These are phyloP conservation scores for Rhadina sibilatrix DNA, from an alignment of 2,113 vertebrate species.

Conservation along the genomic window DNA sequence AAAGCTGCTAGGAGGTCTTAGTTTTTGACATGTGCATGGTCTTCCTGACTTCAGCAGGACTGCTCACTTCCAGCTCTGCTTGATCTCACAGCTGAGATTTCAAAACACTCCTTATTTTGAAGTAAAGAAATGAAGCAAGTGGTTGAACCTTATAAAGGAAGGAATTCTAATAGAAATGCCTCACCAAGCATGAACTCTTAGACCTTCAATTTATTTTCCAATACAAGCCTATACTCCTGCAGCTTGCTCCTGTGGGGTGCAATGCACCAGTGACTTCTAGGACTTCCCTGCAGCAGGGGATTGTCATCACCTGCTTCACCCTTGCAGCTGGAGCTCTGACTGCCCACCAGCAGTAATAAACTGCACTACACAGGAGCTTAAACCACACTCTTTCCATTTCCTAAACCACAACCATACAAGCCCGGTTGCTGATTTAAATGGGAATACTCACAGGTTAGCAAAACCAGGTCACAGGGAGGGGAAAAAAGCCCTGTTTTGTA, in stretches of 20 bases:
- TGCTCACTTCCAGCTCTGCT: neutral
- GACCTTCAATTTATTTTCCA: slow-evolving; percentile 1
- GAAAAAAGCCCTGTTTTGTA: neutral
- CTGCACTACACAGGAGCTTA: neutral
- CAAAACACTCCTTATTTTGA: neutral
- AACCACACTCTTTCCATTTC: neutral
- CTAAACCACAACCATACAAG: neutral
- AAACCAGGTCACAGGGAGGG: slow-evolving; percentile 17
- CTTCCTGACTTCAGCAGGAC: neutral
- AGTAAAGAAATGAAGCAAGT: neutral
- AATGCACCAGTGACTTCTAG: neutral
- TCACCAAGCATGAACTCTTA: neutral
- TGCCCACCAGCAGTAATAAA: neutral
- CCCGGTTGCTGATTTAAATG: neutral
- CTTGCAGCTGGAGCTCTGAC: neutral
- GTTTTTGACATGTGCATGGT: neutral
- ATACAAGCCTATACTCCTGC: neutral
- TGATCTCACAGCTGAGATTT: neutral
- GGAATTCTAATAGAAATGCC: neutral
- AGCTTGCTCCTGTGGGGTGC: neutral
- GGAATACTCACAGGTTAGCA: neutral
- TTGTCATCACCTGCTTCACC: neutral
- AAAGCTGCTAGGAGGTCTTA: neutral
- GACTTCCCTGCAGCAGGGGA: neutral
- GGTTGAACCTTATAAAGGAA: neutral